phyloP scores from a whole-genome alignment of 2,113 vertebrate species.

The Sciurus niger region DNA sequence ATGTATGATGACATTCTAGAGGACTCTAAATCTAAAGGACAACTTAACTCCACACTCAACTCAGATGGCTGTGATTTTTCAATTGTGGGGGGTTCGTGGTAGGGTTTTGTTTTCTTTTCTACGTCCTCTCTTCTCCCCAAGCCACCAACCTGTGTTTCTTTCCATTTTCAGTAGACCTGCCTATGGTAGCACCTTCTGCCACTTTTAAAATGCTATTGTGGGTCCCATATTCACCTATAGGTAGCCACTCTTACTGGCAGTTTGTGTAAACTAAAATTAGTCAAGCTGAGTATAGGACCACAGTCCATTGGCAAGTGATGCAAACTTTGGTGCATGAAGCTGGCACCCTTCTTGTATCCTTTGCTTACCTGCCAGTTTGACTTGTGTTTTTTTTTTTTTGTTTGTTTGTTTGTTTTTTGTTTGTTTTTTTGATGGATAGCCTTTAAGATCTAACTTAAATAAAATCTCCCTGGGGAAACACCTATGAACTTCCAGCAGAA shows the following conservation, averaged over 20 bases:
- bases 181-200: background rate
- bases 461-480: background rate
- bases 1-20: background rate
- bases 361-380: background rate
- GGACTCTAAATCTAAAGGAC: background rate
- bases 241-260: background rate
- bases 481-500: background rate
- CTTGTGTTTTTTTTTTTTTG: background rate
- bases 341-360: background rate
- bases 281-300: background rate
- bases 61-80: background rate
- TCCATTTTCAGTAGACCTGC: background rate
- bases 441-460: conserved; percentile 10
- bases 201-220: background rate
- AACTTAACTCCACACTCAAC: background rate
- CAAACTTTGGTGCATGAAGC: background rate
- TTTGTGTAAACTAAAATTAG: conserved; percentile 17
- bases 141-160: background rate
- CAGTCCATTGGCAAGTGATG: background rate
- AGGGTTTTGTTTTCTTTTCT: background rate
- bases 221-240: background rate
- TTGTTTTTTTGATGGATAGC: background rate
- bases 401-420: no score
- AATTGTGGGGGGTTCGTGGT: background rate
- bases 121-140: background rate